phyloP scores from a whole-genome alignment of 2,797 vertebrate species.

The Liasis olivaceus region DNA sequence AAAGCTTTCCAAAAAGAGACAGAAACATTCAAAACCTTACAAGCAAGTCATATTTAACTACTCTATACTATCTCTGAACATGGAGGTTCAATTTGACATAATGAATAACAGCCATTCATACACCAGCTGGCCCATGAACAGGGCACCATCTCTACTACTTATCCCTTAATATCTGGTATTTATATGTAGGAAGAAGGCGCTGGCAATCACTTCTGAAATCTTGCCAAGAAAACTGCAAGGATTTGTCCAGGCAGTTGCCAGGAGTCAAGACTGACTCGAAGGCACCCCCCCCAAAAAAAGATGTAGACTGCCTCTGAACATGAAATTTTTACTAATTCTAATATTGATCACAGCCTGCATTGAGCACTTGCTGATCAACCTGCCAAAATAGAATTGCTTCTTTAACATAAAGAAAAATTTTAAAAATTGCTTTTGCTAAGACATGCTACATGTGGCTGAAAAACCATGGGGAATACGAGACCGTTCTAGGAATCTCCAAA shows the following conservation, averaged over 20 bases:
- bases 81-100: conserved; percentile 48
- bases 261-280: not conserved
- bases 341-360: not conserved
- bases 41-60: not conserved
- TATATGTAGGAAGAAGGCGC: not conserved
- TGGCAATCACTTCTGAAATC: not conserved
- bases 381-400: not conserved
- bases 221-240: not conserved
- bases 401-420: not conserved
- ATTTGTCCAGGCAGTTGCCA: not conserved
- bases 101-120: conserved; percentile 58
- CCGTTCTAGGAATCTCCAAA: not conserved
- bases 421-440: not conserved
- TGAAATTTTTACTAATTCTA: not conserved
- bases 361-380: not conserved
- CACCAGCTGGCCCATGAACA: not conserved
- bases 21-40: not conserved
- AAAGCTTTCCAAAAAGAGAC: not conserved
- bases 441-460: not conserved
- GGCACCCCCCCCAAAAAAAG: not conserved
- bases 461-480: not conserved
- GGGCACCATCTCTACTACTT: not conserved
- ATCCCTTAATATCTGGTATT: not conserved
- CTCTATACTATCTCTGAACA: not conserved
- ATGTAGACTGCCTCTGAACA: not conserved